Percentiles rank a stretch among this genome's conserved stretches.
Conservation (phyloP, 2,888 invertebrate genomes). For the Cerastis rubricosa region DNA sequence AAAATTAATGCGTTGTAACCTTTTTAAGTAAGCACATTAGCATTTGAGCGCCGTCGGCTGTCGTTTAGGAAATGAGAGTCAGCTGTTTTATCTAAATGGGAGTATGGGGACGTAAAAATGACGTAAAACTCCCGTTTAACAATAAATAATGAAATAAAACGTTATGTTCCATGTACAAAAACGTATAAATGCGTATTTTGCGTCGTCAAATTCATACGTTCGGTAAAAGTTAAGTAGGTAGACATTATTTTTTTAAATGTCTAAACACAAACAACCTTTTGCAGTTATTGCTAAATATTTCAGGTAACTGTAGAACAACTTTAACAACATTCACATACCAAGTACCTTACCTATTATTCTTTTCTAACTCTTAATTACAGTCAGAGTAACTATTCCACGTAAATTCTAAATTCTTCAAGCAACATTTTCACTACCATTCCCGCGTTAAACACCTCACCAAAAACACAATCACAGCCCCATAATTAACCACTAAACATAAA, state of each 20-base stretch:
- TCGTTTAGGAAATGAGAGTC: slow-evolving; percentile 84
- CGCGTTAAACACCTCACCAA: slow-evolving; percentile 21
- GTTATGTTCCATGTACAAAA: slow-evolving; percentile 67
- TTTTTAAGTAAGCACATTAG: slow-evolving; percentile 50
- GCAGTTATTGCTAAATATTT: not conserved
- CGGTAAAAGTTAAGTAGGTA: not conserved
- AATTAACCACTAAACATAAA: slow-evolving; percentile 57
- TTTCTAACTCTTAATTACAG: not conserved
- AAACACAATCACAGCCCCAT: slow-evolving; percentile 43
- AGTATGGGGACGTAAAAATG: slow-evolving; percentile 83
- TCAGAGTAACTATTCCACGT: not conserved
- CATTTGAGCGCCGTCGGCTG: slow-evolving; percentile 61
- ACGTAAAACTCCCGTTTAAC: slow-evolving; percentile 79
- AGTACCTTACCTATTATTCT: not conserved
- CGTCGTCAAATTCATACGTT: slow-evolving; percentile 29
- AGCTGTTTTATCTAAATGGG: slow-evolving; percentile 87
- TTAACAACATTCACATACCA: not conserved
- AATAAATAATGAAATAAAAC: slow-evolving; percentile 85
- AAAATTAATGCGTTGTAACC: slow-evolving; percentile 40
- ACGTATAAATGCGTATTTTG: slow-evolving; percentile 49
- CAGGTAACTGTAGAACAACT: not conserved
- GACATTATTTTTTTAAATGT: not conserved
- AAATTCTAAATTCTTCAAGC: not conserved
- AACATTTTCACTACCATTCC: not conserved
- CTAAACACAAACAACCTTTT: not conserved